A percentile compares a stretch with the other conserved stretches of the same genome.
These are phyloP conservation scores for Volucella inanis DNA, from an alignment of 2,888 invertebrate genomes.

Conservation along the genomic window DNA sequence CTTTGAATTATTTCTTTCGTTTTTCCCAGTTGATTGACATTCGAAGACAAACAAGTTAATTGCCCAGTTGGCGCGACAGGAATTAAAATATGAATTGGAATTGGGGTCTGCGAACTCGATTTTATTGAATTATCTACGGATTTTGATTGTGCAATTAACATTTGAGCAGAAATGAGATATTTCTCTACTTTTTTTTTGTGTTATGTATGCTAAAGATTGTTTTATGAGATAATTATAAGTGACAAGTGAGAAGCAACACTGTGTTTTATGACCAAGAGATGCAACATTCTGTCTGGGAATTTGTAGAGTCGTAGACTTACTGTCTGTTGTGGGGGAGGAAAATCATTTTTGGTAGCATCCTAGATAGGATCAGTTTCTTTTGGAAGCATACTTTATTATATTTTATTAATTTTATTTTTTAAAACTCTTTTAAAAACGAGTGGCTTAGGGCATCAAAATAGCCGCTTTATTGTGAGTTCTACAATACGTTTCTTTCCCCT, in stretches of 20 bases:
- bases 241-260: background rate
- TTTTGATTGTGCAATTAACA: constrained; percentile 32
- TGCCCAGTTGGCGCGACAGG: background rate
- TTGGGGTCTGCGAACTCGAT: constrained; percentile 22
- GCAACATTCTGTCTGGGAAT: background rate
- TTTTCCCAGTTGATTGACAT: constrained; percentile 9
- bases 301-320: too few species aligned
- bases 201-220: background rate
- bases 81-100: background rate
- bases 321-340: too few species aligned
- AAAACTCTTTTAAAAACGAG: too few species aligned
- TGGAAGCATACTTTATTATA: too few species aligned
- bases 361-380: too few species aligned
- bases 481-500: too few species aligned
- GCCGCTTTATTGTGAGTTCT: too few species aligned
- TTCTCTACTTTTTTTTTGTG: constrained; percentile 12
- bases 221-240: background rate
- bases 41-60: constrained; percentile 28
- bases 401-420: too few species aligned
- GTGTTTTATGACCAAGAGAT: background rate
- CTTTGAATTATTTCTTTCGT: background rate
- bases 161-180: constrained; percentile 20
- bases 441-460: too few species aligned
- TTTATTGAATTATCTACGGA: constrained; percentile 7
- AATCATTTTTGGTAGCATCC: too few species aligned